These are phyloP conservation scores for Conchocele bisecta DNA, from an alignment of 2,888 invertebrate species.

Conservation along the genomic window DNA sequence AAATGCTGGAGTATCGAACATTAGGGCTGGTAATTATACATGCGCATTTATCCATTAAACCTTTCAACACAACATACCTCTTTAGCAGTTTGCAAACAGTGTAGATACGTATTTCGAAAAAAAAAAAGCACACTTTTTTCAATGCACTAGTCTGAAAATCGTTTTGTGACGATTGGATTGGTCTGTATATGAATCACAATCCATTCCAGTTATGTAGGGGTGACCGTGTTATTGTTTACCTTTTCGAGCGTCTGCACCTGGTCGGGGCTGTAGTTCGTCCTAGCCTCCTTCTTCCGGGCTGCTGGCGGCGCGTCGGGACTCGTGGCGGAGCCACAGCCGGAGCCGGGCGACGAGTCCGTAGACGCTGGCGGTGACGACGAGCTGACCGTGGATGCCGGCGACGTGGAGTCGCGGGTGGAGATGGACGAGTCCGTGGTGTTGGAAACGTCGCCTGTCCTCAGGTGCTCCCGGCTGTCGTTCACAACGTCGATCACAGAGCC, in stretches of 20 bases:
- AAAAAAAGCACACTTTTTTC: too few relatives aligned
- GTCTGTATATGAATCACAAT: too few relatives aligned
- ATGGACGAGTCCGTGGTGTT: conserved; percentile 62
- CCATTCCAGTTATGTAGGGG: too few relatives aligned
- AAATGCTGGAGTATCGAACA: too few relatives aligned
- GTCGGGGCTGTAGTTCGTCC: conserved; percentile 66
- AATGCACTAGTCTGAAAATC: too few relatives aligned
- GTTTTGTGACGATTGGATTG: too few relatives aligned
- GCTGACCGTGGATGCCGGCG: conserved; percentile 47
- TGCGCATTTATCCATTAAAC: too few relatives aligned
- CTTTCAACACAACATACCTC: too few relatives aligned
- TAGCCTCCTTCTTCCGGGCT: conserved; percentile 58
- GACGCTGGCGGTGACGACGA: conserved; percentile 42
- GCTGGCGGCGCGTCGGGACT: conserved; percentile 44
- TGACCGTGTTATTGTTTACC: too few relatives aligned
- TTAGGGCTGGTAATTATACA: too few relatives aligned
- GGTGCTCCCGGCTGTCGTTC: conserved; percentile 47
- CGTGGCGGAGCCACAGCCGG: conserved; percentile 31
- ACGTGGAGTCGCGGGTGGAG: conserved; percentile 53
- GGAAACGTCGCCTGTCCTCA: conserved; percentile 34
- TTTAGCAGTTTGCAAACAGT: too few relatives aligned
- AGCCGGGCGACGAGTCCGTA: conserved; percentile 41
- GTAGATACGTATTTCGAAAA: too few relatives aligned
- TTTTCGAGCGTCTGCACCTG: conserved; percentile 59
- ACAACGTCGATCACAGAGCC: conserved; percentile 51